These are phyloP conservation scores for Phataginus tricuspis DNA, from an alignment of 2,797 vertebrate genomes.

Conservation along the genomic window DNA sequence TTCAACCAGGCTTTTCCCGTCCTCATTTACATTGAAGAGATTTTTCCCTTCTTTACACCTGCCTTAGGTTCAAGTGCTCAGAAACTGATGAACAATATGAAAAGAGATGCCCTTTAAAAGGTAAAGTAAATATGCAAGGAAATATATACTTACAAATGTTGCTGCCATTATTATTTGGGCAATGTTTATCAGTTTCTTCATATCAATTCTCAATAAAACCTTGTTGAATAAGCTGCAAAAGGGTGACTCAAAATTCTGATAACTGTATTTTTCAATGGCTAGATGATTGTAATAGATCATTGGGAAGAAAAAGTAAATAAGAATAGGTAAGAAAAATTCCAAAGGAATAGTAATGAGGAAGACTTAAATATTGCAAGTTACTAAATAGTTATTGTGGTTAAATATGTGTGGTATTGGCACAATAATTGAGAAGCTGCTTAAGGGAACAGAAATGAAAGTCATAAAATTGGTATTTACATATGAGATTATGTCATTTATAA, in stretches of 20 bases:
- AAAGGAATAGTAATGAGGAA: not conserved
- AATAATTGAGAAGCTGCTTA: not conserved
- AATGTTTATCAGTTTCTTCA: not conserved
- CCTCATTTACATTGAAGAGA: not conserved
- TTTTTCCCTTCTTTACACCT: not conserved
- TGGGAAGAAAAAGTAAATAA: not conserved
- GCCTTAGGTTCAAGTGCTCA: not conserved
- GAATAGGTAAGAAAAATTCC: not conserved
- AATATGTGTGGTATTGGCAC: not conserved
- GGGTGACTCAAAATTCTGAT: slow-evolving; percentile 1
- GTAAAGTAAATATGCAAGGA: not conserved
- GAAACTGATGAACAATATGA: not conserved
- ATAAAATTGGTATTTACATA: not conserved
- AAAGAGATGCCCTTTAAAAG: not conserved
- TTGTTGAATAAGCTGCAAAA: not conserved
- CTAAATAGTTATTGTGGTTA: not conserved
- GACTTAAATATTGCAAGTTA: not conserved
- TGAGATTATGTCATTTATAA: not conserved
- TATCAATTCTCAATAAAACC: not conserved
- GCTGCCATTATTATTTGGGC: not conserved
- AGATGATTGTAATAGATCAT: not conserved
- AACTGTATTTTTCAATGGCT: not conserved
- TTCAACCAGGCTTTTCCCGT: not conserved
- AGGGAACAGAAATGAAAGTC: slow-evolving; percentile 27
- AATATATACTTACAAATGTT: not conserved